phyloP scores from a whole-genome alignment of 2,113 vertebrate genomes.

The Oncorhynchus clarkii region DNA sequence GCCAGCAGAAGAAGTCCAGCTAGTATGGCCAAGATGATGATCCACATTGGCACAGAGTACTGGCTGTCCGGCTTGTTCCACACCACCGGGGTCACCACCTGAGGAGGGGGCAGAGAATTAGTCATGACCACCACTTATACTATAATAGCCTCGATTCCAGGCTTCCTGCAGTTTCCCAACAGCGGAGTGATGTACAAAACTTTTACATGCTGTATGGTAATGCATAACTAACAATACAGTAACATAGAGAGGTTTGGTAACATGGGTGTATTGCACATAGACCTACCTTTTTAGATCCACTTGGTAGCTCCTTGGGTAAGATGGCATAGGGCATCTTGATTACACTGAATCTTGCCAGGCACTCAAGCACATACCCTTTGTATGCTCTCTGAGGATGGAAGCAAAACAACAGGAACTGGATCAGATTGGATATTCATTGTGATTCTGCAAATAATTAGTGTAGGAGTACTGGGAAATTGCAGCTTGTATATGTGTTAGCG shows the following conservation, averaged over 20 bases:
- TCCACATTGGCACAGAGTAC: conserved; percentile 84
- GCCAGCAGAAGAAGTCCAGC: conserved; percentile 87
- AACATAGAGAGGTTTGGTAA: no score
- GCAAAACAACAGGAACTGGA: not conserved
- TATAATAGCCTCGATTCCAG: not conserved
- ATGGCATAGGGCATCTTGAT: conserved; percentile 84
- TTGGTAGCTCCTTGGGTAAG: conserved; percentile 70
- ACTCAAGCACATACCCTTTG: conserved; percentile 80
- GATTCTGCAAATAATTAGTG: not conserved
- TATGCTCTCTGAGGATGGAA: conserved; percentile 68
- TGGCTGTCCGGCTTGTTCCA: conserved; percentile 85
- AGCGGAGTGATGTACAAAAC: no score
- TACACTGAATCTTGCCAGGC: conserved; percentile 78
- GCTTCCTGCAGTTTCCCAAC: no score
- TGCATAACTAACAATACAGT: no score
- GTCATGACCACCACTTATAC: not conserved
- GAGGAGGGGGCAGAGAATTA: conserved; percentile 4
- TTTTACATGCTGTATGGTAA: no score
- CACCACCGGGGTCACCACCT: conserved; percentile 83
- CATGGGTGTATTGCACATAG: no score
- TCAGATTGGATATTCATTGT: not conserved
- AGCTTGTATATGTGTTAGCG: not conserved
- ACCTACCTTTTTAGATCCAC: conserved; percentile 77
- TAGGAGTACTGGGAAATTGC: no score
- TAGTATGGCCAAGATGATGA: conserved; percentile 87